Evolutionary conservation across 2,888 invertebrate genomes (phyloP), one percentile per base, ranked within the genome.

Genomic region (Melipona bicolor): DNA sequence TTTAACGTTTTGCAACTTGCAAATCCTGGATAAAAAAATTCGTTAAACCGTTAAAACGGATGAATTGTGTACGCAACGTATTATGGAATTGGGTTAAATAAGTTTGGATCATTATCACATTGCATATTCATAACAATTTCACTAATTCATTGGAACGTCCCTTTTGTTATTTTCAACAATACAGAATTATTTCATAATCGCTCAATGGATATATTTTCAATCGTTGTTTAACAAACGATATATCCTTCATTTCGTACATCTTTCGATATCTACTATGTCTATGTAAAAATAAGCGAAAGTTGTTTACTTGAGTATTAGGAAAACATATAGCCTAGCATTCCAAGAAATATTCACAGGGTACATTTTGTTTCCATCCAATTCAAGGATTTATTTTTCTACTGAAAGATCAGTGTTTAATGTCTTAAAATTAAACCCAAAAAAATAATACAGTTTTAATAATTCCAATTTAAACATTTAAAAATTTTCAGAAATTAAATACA

Each of bases 281-380:
- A 64, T 61, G 74, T 70, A 77, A 67, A 73, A 80, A 61, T 64
- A 68, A 69, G 52, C 56, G 36, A 77, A 81, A 62, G 52, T 24
- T 75, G 36, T 70, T 74, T 78, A 81, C 67, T 32, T 24, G 3
- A 59, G 52, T 81, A 70, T 54, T 70, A 81, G 70, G 70, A n/a
- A 59, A 74, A 11, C 59, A 76, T 68, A 52, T 21, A 21, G 9
- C 5, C 9, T 17, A 11, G 24, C 32, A 65, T 32, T 24, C 5
- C 49, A n/a, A 68, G 24, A 24, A 36, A 50, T 4, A 27, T 43
- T 32, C 3, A 9, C 21, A 21, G 21, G 27, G 32, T 15, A 4
- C 4, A 9, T 61, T 24, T 9, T 27, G 0, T 61, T 9, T 61
- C 19, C 61, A 61, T 9, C 27, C 11, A 9, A 5, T 13, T n/a